phyloP scores from a whole-genome alignment of 2,888 invertebrate genomes.

The Tetrapedia diversipes region DNA sequence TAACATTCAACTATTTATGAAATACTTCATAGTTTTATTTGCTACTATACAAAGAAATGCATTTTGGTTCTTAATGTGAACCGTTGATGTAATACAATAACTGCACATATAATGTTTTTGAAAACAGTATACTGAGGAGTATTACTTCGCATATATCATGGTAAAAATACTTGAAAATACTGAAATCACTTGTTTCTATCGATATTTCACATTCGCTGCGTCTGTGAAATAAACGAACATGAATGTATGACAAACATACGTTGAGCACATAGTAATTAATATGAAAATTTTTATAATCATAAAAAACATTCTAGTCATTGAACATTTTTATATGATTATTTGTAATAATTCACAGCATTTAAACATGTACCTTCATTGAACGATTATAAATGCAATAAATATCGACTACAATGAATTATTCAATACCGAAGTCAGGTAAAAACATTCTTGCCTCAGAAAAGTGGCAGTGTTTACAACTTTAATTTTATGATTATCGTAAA shows the following conservation, averaged over 20 bases:
- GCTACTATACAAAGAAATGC: conserved; percentile 41
- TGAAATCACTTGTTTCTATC: neutral
- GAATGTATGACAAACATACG: neutral
- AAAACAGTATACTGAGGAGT: neutral
- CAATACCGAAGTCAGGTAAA: conserved; percentile 19
- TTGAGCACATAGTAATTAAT: neutral
- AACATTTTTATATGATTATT: neutral
- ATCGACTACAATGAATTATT: conserved; percentile 1
- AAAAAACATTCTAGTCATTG: neutral
- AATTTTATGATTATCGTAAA: conserved; percentile 11
- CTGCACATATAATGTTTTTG: neutral
- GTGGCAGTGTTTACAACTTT: conserved; percentile 60
- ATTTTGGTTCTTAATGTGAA: conserved; percentile 30
- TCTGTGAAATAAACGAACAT: neutral
- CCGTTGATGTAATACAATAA: neutral
- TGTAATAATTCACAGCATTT: conserved; percentile 20
- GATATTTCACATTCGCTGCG: neutral
- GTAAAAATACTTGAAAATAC: neutral
- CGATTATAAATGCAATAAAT: conserved; percentile 15
- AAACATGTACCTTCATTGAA: neutral
- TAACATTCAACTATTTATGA: conserved; percentile 26
- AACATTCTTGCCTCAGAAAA: conserved; percentile 55
- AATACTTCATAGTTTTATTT: neutral
- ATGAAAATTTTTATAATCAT: neutral
- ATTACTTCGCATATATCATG: neutral